Base-by-base conservation (phyloP, 2,113 vertebrate genomes). In the Tragelaphus scriptus region DNA sequence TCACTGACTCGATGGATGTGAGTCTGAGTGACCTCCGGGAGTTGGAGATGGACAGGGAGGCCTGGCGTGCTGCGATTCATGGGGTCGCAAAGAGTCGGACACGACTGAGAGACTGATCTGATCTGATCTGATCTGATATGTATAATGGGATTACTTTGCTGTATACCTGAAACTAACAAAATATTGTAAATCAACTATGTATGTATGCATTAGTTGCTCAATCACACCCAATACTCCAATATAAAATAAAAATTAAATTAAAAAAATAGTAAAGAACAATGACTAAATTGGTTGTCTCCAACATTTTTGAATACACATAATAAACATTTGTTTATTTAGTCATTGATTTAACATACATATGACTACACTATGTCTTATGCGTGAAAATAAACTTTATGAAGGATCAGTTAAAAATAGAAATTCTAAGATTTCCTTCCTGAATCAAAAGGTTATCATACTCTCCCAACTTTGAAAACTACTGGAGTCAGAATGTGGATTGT, bases 391-490 rank as follows among this genome's bases (percentile, higher is more conserved):
- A 93, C 40, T 44, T 93, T 81, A 40, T 28, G 26, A 82, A 85
- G 13, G 23, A 88, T 75, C 17, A 82, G 25, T 30, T 89, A 92
- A 91, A 97, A 88, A 30, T 49, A 94, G 25, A 95, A 92, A 94
- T 77, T 95, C 40, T 93, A 90, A 75, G 90, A 36, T 90, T 97
- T 85, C 85, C 6, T 89, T 84, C 44, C 36, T 23, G 8, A 65
- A 80, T n/a, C 44, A 17, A 55, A 94, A 44, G 7, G 49, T 90
- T 87, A 94, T 47, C 88, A 53, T 36, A 40, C 25, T 92, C 63
- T 71, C 13, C 23, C 71, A 92, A 88, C 21, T 96, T 87, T 71
- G 89, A 96, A 95, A 92, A 75, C 36, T 85, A 75, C 47, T 88
- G n/a, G 40, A 89, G n/a, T 40, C 12, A 30, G 51, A 91, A 32